Base-by-base conservation (phyloP, 2,888 invertebrate species). In the Tineola bisselliella region DNA sequence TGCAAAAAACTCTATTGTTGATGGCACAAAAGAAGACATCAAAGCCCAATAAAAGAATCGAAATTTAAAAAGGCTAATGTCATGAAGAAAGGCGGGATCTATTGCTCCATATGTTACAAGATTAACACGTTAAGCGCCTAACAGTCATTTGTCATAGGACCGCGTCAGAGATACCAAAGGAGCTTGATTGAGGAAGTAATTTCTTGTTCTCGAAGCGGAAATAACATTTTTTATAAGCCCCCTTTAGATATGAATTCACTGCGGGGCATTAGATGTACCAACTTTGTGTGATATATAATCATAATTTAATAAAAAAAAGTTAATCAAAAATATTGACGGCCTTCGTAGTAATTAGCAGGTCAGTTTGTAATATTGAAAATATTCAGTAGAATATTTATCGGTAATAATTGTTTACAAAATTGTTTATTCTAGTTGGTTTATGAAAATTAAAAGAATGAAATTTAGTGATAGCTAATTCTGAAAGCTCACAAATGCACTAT, bases 161-260 rank as follows among this genome's bases (percentile, higher is more conserved):
- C 64, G 64, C 56, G 62, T 65, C 25, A 33, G 58, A 66, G 60
- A 38, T 68, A 71, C 69, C 69, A 52, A 71, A 71, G 66, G 67
- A 64, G 70, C 71, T 80, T 87, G 87, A 87, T 87, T 87, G 84
- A 84, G 87, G 87, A 87, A 87, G 87, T 82, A 71, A 83, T 86
- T 84, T 84, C 81, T 80, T 73, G 74, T 75, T 76, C 70, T 77
- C 73, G 73, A 74, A 81, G 75, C 84, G 87, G 87, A 87, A 82
- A 86, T 81, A 79, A 75, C 76, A 75, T 79, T 82, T 86, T 79
- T 79, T 83, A 76, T 70, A 75, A 73, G 76, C 76, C 81, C 78
- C 77, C 68, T 66, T 31, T 30, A 44, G 25, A 25, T 31, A 64
- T 63, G 64, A 66, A 52, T 38, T 63, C 73, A 65, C 73, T 64